Evolutionary conservation across 23 tunicate genomes (phyloP), one percentile per base, ranked within the genome.

Genomic region (Diplosoma virens): DNA sequence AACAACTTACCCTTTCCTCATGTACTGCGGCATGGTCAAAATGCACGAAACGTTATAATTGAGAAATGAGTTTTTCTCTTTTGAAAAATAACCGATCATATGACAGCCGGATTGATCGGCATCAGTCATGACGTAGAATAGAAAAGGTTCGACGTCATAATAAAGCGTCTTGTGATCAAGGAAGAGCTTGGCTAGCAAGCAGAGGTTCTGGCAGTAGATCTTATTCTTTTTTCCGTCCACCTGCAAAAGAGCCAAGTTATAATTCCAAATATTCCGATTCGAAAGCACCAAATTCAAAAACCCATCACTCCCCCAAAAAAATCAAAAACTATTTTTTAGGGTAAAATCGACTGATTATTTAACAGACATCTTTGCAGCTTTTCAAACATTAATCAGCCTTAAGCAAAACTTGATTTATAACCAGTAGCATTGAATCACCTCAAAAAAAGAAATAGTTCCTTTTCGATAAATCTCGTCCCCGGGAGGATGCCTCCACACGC

Each of bases 1-100:
- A n/a, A n/a, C n/a, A n/a, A 34, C 87, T 75, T 66, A 87, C 67
- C 99, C 99, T 58, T 82, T 84, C n/a, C 99, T 60, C 88, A 89
- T 82, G 66, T 84, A 89, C 35, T 89, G 96, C 4, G 99, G 99
- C 85, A 95, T 76, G 9, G 91, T 86, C 0, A 95, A 60, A 28
- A 95, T 95, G 46, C 99, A 95, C 5, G 99, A 95, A 33, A 95
- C 84, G 59, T 95, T 95, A 79, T 95, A 86, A 67, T 89, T 85
- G 33, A 89, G 70, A 50, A 85, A 92, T 7, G 99, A 85, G 36
- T 95, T 89, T 33, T 95, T 95, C 63, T 95, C 96, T 76, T 95
- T 95, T 18, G 96, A 89, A 53, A 95, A 95, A 47, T 95, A 95
- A 18, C 99, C 99, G 25, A 95, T 90, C 82, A 91, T 89, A 45